phyloP scores from a whole-genome alignment of 2,888 invertebrate species.

The Coronaproctus castanopsis region DNA sequence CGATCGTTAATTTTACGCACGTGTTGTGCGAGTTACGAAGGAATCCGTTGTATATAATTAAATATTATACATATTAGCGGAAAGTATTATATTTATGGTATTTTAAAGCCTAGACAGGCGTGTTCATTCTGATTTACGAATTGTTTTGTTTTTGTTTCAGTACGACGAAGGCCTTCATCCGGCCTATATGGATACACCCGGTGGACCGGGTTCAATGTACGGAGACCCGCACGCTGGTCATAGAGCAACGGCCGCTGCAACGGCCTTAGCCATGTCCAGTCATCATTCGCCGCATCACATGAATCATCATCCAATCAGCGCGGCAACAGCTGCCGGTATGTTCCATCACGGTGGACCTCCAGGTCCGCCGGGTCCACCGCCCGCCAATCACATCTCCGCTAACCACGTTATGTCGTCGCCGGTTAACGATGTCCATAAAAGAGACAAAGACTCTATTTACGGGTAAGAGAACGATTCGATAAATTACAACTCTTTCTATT shows the following conservation, averaged over 20 bases:
- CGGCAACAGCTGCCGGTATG: slow-evolving; percentile 10
- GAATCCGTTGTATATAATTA: too few relatives aligned
- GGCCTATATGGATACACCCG: slow-evolving; percentile 53
- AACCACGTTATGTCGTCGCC: slow-evolving; percentile 10
- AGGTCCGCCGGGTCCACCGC: background rate
- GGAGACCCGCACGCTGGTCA: slow-evolving; percentile 45
- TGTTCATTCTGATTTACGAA: too few relatives aligned
- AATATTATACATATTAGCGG: too few relatives aligned
- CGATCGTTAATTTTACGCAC: too few relatives aligned
- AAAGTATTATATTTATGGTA: too few relatives aligned
- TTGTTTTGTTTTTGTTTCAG: slow-evolving; percentile 33
- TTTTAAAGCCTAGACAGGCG: too few relatives aligned
- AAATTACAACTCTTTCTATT: too few relatives aligned
- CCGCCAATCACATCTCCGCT: slow-evolving; percentile 10
- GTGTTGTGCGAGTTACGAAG: too few relatives aligned
- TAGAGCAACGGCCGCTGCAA: background rate
- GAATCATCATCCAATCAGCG: slow-evolving; percentile 12
- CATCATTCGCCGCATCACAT: slow-evolving; percentile 25
- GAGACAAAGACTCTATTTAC: slow-evolving; percentile 96
- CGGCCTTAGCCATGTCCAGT: background rate
- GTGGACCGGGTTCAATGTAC: slow-evolving; percentile 37
- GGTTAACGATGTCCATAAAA: slow-evolving; percentile 61
- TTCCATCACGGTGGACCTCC: slow-evolving; percentile 3
- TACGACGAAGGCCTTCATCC: slow-evolving; percentile 87
- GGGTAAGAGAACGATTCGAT: slow-evolving; percentile 76